Percentiles rank a stretch among this genome's conserved stretches.
Evolutionary conservation across 2,797 vertebrate genomes (phyloP).

Genomic region (Monodelphis domestica): DNA sequence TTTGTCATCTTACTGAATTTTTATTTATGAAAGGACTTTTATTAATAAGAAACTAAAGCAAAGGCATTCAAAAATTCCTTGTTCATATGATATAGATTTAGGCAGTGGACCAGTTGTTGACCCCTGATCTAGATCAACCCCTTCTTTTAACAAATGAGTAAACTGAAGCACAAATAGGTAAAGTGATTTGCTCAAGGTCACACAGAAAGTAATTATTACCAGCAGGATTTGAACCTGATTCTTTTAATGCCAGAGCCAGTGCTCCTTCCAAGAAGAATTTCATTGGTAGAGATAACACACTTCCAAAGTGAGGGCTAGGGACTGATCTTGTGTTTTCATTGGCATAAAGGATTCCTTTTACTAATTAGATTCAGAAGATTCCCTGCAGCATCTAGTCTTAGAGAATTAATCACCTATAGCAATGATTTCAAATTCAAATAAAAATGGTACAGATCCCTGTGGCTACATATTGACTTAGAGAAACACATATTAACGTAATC

Average conservation of each 20-base stretch:
- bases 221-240: not conserved
- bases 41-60: slow-evolving; percentile 41
- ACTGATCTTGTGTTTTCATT: not conserved
- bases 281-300: not conserved
- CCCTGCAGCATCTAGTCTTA: not conserved
- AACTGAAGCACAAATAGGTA: not conserved
- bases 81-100: not conserved
- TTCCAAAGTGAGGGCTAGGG: not conserved
- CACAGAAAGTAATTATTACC: not conserved
- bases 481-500: not conserved
- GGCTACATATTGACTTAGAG: not conserved
- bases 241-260: not conserved
- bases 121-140: not conserved
- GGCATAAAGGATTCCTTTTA: not conserved
- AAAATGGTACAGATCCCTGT: not conserved
- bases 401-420: not conserved
- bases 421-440: not conserved
- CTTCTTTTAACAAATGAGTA: not conserved
- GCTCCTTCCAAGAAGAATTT: not conserved
- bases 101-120: not conserved
- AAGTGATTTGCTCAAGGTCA: not conserved
- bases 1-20: slow-evolving; percentile 31
- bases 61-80: not conserved
- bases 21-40: slow-evolving; percentile 22
- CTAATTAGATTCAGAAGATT: not conserved